A percentile compares a stretch with the other conserved stretches of the same genome.
Conservation (phyloP, 1,140 invertebrate genomes). For the Atta texana region DNA sequence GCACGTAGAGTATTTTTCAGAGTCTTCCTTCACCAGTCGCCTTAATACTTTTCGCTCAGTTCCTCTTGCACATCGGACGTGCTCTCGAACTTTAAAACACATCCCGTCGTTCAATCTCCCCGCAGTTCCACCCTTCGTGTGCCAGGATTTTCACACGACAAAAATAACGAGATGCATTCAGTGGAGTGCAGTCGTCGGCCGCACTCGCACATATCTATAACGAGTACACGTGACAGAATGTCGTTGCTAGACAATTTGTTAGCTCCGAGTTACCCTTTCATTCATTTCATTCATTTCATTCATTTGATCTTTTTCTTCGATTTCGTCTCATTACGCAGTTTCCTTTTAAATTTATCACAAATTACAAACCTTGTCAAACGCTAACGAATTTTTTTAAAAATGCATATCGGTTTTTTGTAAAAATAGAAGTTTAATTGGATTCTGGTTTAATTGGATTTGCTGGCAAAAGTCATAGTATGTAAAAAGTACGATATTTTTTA, state of each 20-base stretch:
- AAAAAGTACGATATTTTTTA: not conserved
- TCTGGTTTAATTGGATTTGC: slow-evolving; percentile 1
- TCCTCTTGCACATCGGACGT: slow-evolving; percentile 44
- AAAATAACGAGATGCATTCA: slow-evolving; percentile 66
- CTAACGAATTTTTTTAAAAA: not conserved
- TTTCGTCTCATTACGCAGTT: slow-evolving; percentile 9
- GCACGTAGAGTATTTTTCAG: slow-evolving; percentile 55
- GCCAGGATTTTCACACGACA: slow-evolving; percentile 32
- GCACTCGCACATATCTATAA: slow-evolving; percentile 34
- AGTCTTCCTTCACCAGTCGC: slow-evolving; percentile 35
- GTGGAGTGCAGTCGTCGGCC: not conserved
- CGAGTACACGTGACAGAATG: slow-evolving; percentile 33
- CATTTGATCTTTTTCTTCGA: slow-evolving; percentile 30
- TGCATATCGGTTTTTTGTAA: not conserved
- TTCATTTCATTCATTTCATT: slow-evolving; percentile 66
- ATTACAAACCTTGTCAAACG: slow-evolving; percentile 16
- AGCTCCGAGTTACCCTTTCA: not conserved
- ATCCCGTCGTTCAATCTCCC: slow-evolving; percentile 18
- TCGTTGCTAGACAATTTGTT: slow-evolving; percentile 55
- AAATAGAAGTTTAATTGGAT: slow-evolving; percentile 28
- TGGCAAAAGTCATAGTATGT: not conserved
- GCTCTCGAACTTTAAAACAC: slow-evolving; percentile 52
- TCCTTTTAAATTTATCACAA: slow-evolving; percentile 9
- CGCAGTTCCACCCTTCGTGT: not conserved
- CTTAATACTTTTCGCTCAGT: slow-evolving; percentile 52